Conservation (phyloP, 2,797 vertebrate species). For the Cynodonichthys magdalenae region DNA sequence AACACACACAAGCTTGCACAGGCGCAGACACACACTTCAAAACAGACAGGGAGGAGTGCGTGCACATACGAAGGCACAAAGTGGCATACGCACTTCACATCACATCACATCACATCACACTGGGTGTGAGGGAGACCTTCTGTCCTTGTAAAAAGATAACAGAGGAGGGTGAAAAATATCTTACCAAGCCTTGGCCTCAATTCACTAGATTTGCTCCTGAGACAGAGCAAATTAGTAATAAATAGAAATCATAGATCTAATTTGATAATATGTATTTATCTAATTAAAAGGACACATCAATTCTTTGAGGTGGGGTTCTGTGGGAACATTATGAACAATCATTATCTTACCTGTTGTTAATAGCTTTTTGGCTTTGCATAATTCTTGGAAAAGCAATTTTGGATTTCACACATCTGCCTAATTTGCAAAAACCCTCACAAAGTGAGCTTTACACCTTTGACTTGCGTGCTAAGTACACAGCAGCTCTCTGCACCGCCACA, state of each 20-base stretch:
- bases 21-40: not conserved
- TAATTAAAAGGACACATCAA: constrained; percentile 10
- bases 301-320: constrained; percentile 13
- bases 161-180: constrained; percentile 57
- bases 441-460: too few species aligned
- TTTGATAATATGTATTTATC: constrained; percentile 21
- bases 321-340: too few species aligned
- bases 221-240: constrained; percentile 45
- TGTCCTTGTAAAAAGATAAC: constrained; percentile 69
- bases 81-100: constrained; percentile 68
- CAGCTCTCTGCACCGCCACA: too few species aligned
- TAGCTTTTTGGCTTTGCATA: too few species aligned
- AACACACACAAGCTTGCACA: not conserved
- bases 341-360: too few species aligned
- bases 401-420: too few species aligned
- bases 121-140: constrained; percentile 71
- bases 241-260: constrained; percentile 23
- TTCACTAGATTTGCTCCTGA: constrained; percentile 30
- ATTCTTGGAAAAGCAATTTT: too few species aligned
- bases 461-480: too few species aligned
- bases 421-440: too few species aligned
- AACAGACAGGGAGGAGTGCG: constrained; percentile 6
- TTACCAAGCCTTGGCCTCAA: constrained; percentile 19
- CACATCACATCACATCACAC: constrained; percentile 69
- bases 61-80: constrained; percentile 39